These are phyloP conservation scores for Drosophila burlai DNA, from an alignment of 1,140 invertebrate genomes.

Conservation along the genomic window DNA sequence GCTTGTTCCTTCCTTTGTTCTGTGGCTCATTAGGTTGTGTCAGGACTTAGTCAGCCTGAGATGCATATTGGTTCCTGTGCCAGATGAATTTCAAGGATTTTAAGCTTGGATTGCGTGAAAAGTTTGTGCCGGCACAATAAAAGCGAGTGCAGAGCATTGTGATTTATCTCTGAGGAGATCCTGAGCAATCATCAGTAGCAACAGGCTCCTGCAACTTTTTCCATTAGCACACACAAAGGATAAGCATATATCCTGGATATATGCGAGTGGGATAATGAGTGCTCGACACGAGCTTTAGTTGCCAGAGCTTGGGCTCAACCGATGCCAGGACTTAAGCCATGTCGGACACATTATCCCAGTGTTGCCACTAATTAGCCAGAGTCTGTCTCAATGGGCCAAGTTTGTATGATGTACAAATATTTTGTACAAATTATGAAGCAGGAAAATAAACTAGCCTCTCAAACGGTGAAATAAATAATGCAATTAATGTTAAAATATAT, in stretches of 20 bases:
- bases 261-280: constrained; percentile 48
- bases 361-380: constrained; percentile 26
- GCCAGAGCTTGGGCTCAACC: constrained; percentile 22
- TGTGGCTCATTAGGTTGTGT: not conserved
- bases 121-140: constrained; percentile 36
- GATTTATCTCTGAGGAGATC: constrained; percentile 47
- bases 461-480: no score
- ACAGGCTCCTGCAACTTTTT: constrained; percentile 61
- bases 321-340: not conserved
- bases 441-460: not conserved
- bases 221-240: constrained; percentile 59
- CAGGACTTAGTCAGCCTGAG: not conserved
- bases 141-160: constrained; percentile 48
- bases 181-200: constrained; percentile 33
- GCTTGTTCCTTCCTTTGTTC: not conserved
- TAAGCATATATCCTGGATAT: not conserved
- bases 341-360: constrained; percentile 6
- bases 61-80: not conserved
- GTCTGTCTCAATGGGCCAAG: not conserved
- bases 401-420: not conserved
- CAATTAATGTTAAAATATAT: no score
- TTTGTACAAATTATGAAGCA: no score
- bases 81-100: not conserved
- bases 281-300: constrained; percentile 35
- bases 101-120: not conserved